phyloP scores from a whole-genome alignment of 2,113 vertebrate genomes.

The Syngnathus scovelli region DNA sequence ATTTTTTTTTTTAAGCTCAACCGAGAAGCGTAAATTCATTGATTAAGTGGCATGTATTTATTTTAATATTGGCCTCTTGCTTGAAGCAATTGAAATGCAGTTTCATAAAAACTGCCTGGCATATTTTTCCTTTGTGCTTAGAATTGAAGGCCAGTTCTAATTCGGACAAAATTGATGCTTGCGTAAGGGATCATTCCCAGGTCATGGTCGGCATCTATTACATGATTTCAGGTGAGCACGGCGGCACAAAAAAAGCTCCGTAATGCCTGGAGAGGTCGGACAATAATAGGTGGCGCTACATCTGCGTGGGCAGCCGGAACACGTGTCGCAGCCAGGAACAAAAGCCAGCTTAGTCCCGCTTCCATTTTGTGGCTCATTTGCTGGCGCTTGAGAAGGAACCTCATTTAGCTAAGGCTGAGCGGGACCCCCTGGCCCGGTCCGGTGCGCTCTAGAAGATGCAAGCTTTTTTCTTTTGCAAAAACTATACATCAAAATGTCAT shows the following conservation, averaged over 20 bases:
- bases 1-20: no score
- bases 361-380: constrained; percentile 55
- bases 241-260: constrained; percentile 6
- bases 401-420: constrained; percentile 23
- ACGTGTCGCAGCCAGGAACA: constrained; percentile 7
- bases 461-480: constrained; percentile 23
- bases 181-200: not conserved
- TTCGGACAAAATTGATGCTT: not conserved
- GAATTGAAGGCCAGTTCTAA: not conserved
- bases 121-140: not conserved
- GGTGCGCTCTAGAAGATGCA: constrained; percentile 8
- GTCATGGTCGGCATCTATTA: constrained; percentile 8
- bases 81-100: not conserved
- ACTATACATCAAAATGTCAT: constrained; percentile 50
- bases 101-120: not conserved
- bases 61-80: no score
- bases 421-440: constrained; percentile 9
- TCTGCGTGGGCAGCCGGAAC: constrained; percentile 8
- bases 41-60: no score
- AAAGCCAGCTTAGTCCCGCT: constrained; percentile 22
- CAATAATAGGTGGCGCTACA: not conserved
- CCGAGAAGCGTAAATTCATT: no score
- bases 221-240: constrained; percentile 36
- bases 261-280: not conserved
- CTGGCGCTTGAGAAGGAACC: constrained; percentile 36